Percentiles rank a stretch among this genome's conserved stretches.
phyloP scores from a whole-genome alignment of 92 coral and sea anemone genomes.

The Pocillopora grandis region DNA sequence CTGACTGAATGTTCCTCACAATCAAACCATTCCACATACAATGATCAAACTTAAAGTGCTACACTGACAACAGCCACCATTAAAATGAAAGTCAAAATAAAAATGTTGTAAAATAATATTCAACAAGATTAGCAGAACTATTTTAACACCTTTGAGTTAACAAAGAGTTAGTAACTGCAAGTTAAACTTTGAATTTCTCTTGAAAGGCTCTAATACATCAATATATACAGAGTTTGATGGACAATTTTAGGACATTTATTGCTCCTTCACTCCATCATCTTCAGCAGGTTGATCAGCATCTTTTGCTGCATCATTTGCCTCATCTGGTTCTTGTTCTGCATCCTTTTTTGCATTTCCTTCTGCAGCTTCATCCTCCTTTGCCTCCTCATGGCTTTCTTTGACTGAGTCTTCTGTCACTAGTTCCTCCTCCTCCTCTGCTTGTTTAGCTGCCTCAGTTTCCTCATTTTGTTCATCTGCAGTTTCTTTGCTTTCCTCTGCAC shows the following conservation, averaged over 20 bases:
- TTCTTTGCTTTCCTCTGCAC: constrained; percentile 36
- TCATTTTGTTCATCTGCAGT: constrained; percentile 45
- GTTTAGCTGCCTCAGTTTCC: constrained; percentile 37
- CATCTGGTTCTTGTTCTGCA: constrained; percentile 26
- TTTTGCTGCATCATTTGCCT: constrained; percentile 1
- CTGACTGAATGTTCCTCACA: background rate
- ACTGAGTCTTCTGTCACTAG: constrained; percentile 22
- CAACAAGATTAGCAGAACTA: background rate
- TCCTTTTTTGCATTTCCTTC: constrained; percentile 34
- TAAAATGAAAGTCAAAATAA: background rate
- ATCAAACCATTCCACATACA: background rate
- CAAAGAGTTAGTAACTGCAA: background rate
- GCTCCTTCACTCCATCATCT: constrained; percentile 28
- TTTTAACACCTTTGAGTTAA: background rate
- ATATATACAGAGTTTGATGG: background rate
- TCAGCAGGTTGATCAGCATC: constrained; percentile 17
- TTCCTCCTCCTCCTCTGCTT: constrained; percentile 28
- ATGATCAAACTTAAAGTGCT: background rate
- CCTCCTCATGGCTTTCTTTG: constrained; percentile 27
- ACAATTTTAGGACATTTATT: background rate
- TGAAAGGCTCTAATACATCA: background rate
- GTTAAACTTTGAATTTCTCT: background rate
- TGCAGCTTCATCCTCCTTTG: constrained; percentile 14
- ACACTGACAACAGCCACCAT: too few relatives aligned
- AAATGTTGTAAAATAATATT: background rate